Evolutionary conservation across 2,113 vertebrate species (phyloP), one percentile per base, ranked within the genome.

Genomic region (Aegypius monachus): DNA sequence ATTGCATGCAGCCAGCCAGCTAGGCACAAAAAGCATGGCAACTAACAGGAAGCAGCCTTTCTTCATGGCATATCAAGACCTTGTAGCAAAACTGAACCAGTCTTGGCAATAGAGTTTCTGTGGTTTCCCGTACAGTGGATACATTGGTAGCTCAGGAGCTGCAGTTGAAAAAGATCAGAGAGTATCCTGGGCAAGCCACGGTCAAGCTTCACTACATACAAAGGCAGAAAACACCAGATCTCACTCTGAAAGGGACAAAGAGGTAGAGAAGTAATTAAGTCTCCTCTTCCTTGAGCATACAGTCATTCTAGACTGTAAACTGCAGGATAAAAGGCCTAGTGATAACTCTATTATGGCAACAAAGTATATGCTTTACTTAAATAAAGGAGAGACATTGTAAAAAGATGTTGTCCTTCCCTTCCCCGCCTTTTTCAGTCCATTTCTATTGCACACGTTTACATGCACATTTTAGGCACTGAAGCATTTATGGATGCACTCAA

Each of bases 331-430:
- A 95, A 87, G 52, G 26, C 81, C 47, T 68, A 79, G 56, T n/a
- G 88, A 93, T 73, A 96, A 94, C 19, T 88, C 85, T 87, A 45
- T 79, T 86, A 88, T 52, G 53, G 9, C 55, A 95, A 95, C 48
- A 95, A 93, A 93, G 88, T 62, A 92, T 36, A 94, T 10, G 22
- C 16, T 81, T 88, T 92, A 94, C 74, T 91, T 67, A 88, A 83
- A 88, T n/a, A 79, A 29, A 79, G 11, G 34, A 87, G 15, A 95
- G 58, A 88, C 48, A 36, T 2, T 42, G n/a, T 65, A 91, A 80
- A 91, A 94, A n/a, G 50, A 48, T 0, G 0, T 43, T 62, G 34
- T 87, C 62, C 66, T 95, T 91, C 36, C 72, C 45, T 74, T 73
- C 66, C 66, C 71, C 3, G 0, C 71, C 81, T 81, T 68, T 73